Evolutionary conservation across 2,888 invertebrate genomes (phyloP), one percentile per base, ranked within the genome.

Genomic region (Gerris lacustris): DNA sequence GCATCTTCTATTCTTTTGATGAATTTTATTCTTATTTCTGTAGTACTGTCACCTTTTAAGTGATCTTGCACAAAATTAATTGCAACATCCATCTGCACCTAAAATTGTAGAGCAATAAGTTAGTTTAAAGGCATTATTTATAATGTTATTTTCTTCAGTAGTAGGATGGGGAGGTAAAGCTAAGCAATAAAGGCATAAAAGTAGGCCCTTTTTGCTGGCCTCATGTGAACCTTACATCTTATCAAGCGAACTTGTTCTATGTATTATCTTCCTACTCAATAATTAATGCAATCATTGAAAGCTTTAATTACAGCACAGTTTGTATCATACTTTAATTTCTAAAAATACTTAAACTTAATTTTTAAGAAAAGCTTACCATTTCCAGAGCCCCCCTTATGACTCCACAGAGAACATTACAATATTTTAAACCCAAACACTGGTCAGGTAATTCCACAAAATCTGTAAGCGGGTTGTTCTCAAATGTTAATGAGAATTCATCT

Each of bases 391-490:
- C 99, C 73, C 96, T 85, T 71, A 94, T 87, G 45, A 89, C 87
- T 0, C 99, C 99, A 73, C 95, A 93, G 68, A 99, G 86, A 73
- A 99, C 85, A 76, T 93, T 92, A 76, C 94, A 94, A 80, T 97
- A 98, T 79, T 93, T 92, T 17, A 98, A 84, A 74, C 88, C 87
- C 73, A 87, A 86, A 77, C 88, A 86, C 77, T 90, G 87, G 74
- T 91, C 88, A 0, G 98, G 98, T 79, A 97, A 84, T 81, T 98
- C 98, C 0, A 98, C 97, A 84, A 97, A 94, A 81, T 99, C 99
- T 5, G 94, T 94, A 70, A 99, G 83, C 0, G 99, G 98, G 82
- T 97, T 99, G 70, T 89, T 87, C 79, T 99, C 98, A 80, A 99
- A 88, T 9, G 95, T 87, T 5, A 99, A 85, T 0, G 97, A 97